Conservation (phyloP, 2,113 vertebrate genomes). For the Halcyon senegalensis region DNA sequence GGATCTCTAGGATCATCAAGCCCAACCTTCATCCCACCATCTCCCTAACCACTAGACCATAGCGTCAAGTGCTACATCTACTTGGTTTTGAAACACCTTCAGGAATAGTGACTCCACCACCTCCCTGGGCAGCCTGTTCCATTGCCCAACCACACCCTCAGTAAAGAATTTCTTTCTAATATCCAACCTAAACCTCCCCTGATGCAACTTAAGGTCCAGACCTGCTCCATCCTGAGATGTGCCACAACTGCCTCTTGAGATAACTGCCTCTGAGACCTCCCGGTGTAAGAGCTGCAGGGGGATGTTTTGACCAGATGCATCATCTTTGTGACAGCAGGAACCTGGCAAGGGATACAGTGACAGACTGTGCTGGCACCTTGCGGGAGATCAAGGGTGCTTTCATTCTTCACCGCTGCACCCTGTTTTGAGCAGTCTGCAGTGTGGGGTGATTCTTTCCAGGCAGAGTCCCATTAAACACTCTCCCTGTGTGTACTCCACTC, state of each 20-base stretch:
- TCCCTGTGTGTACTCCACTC: accelerated
- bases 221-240: neutral
- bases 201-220: neutral
- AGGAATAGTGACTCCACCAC: too few relatives aligned
- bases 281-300: neutral
- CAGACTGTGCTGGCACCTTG: neutral
- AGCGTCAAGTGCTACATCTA: too few relatives aligned
- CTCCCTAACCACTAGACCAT: too few relatives aligned
- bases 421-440: neutral
- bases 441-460: neutral
- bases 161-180: too few relatives aligned
- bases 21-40: too few relatives aligned
- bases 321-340: neutral
- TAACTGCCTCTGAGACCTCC: neutral
- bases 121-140: too few relatives aligned
- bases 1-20: too few relatives aligned
- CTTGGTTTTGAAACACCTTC: too few relatives aligned
- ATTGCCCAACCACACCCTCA: too few relatives aligned
- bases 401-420: neutral
- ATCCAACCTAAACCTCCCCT: too few relatives aligned
- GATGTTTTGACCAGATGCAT: accelerated
- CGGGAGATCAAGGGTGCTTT: neutral
- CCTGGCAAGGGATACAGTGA: neutral
- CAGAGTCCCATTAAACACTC: neutral
- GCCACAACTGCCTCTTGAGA: neutral